Percentiles rank a stretch among this genome's conserved stretches.
Conservation (phyloP, 35 echinoderm and acorn worm species). For the Patiria miniata region DNA sequence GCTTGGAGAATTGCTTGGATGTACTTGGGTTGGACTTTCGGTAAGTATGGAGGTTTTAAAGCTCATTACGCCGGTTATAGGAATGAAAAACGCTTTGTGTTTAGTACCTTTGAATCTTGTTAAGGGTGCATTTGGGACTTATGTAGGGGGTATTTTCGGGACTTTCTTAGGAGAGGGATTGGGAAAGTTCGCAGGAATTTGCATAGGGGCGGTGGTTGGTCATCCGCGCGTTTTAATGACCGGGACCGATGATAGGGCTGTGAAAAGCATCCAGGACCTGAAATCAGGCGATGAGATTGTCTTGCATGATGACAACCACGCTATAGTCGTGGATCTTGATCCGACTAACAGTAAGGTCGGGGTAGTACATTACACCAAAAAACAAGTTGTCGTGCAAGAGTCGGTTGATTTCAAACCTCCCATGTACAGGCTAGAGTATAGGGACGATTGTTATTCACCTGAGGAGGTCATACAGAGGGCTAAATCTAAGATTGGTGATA, state of each 20-base stretch:
- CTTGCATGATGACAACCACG: constrained; percentile 22
- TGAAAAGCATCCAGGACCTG: neutral
- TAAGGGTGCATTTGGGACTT: neutral
- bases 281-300: constrained; percentile 27
- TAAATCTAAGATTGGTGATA: neutral
- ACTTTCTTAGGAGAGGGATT: neutral
- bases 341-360: neutral
- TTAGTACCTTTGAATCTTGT: neutral
- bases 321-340: constrained; percentile 6
- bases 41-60: no score
- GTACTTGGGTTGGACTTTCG: no score
- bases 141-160: neutral
- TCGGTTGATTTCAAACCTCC: neutral
- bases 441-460: no score
- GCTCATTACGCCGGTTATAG: no score
- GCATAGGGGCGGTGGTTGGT: neutral
- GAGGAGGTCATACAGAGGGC: no score
- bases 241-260: neutral
- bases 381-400: constrained; percentile 49
- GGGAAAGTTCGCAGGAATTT: neutral
- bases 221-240: neutral
- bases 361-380: constrained; percentile 18
- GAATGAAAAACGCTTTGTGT: no score
- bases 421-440: no score
- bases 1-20: no score